Base-by-base conservation (phyloP, 2,113 vertebrate genomes). In the Eulacestoma nigropectus region DNA sequence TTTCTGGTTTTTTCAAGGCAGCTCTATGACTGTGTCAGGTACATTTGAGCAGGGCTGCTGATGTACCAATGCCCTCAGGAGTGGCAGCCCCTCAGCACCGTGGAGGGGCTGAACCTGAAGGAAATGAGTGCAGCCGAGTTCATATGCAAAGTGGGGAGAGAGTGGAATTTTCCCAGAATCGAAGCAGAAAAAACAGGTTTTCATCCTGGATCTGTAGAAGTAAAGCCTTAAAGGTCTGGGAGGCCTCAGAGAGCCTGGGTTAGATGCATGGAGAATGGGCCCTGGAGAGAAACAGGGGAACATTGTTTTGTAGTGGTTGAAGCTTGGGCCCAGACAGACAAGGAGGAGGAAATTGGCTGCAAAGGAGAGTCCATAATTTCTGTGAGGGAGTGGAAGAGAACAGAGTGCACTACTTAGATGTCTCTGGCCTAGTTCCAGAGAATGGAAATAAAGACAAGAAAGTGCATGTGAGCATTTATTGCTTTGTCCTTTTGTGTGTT, bases 371-470 rank as follows among this genome's bases (percentile, higher is more conserved):
- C 80, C 60, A 1, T 93, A 60, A 91, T 91, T 94, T 93, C 80
- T 68, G 62, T 21, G 76, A 92, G 89, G 84, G 91, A 92, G 94
- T 84, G 89, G 80, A 87, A 74, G 91, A 95, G 81, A 92, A 91
- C 80, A 82, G 84, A 92, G 89, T 63, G 57, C 65, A 11, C 53
- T 82, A 74, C 94, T 96, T 94, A 68, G 64, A 77, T 75, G 87
- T 87, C 26, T 81, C 91, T 96, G 96, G 94, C 94, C 53, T 94
- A 5, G 0, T 79, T 96, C 95, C 95, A 97, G 74, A 72, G 37
- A 44, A 44, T 82, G 73, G 81, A 92, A 97, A 90, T 91, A 81
- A 80, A 92, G 89, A 90, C 94, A 95, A 90, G 93, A 95, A 95
- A 92, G 86, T 37, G 81, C 89, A 87, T 84, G 95, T 75, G 93